Evolutionary conservation across 1,140 invertebrate genomes (phyloP), one percentile per base, ranked within the genome.

Genomic region (Plectrocnemia conspersa): DNA sequence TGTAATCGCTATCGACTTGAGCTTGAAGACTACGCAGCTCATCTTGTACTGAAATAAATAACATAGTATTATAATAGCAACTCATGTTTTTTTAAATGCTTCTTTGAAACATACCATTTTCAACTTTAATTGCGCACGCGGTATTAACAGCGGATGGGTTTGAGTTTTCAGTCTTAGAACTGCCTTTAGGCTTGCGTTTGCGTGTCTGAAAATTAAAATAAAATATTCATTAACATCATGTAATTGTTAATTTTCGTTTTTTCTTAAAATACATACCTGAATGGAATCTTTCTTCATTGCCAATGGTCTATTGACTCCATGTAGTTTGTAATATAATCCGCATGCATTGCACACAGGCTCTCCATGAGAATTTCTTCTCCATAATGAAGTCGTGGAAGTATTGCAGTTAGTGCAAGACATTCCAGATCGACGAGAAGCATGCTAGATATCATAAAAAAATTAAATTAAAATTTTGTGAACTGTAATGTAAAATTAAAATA

Each of bases 211-310:
- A 76, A 52, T 59, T 2, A 27, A 23, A 32, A 40, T n/a, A 16
- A 59, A 19, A 23, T 41, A 38, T 13, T 19, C 10, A 32, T 41
- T 16, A 2, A 33, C 21, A 16, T 11, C n/a, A 24, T 3, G 21
- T 18, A 24, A 44, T 44, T 44, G 6, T n/a, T n/a, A 19, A 44
- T n/a, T 44, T 19, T 24, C 2, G 32, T 42, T 3, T 10, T 7
- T 15, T 40, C 5, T 5, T 11, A 48, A 41, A 11, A 19, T 55
- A 5, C 63, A 63, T 65, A 83, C 82, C 76, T 89, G 87, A 64
- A 98, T 97, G 29, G 83, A 85, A 64, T 97, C 93, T 72, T 98
- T 98, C 72, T 94, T 95, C 95, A 98, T 97, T 6, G 91, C 82
- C 33, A 89, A 63, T 0, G 95, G 95, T 38, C 89, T 75, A 63